Evolutionary conservation across 2,797 vertebrate genomes (phyloP), one percentile per base, ranked within the genome.

Genomic region (Hoplostethus mediterraneus): DNA sequence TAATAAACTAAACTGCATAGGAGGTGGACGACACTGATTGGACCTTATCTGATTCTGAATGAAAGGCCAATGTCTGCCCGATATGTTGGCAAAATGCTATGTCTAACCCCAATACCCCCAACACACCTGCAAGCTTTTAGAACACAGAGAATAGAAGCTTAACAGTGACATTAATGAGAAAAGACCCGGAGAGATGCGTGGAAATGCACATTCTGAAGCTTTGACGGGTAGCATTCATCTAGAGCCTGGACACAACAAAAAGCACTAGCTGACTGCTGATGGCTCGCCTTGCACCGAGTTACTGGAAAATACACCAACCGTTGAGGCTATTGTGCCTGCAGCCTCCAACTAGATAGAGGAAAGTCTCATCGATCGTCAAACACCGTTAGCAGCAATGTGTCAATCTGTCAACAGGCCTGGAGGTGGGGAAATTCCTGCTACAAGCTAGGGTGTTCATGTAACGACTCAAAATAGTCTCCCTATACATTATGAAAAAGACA

Each of bases 331-430:
- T 53, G 49, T 53, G 36, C 30, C 17, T 58, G 30, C 25, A 53
- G 21, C 8, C 21, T 48, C 10, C 33, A 49, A 17, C 28, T 6
- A 21, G 28, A 28, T 48, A n/a, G 16, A 57, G 51, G 55, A 14
- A 14, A 59, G 49, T 40, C 25, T 49, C 31, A 55, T 38, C 48
- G 1, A 17, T 64, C n/a, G 49, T 64, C 62, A 64, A n/a, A 44
- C 42, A 44, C 4, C 13, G 42, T 13, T 13, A 48, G 30, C 44
- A 49, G 30, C 28, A n/a, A 21, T 1, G 12, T 25, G 51, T 17
- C 49, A 38, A 68, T 31, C 3, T 36, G 44, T 47, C 44, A 54
- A 28, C 11, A 28, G 21, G 4, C 28, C n/a, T 11, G 21, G 13
- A 47, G 36, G 30, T 25, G 13, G 12, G n/a, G 51, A 17, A 21